Evolutionary conservation across 2,797 vertebrate species (phyloP).

Genomic region (Amblyraja radiata): DNA sequence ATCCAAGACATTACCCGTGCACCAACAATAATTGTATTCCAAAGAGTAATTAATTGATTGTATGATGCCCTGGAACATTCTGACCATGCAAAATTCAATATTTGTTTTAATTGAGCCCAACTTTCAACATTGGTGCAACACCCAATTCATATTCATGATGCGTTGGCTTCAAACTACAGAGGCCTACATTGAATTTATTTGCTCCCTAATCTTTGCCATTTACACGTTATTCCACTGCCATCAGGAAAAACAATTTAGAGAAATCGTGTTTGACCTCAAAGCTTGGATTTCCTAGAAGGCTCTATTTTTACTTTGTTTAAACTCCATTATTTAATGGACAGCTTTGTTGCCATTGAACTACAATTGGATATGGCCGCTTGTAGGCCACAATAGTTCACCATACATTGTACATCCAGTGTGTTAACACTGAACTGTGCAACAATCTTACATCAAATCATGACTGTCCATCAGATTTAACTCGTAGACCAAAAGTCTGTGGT

Average conservation of each 20-base stretch:
- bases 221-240: neutral
- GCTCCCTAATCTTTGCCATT: neutral
- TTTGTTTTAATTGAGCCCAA: neutral
- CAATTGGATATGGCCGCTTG: neutral
- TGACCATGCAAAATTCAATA: neutral
- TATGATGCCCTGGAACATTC: neutral
- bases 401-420: no score
- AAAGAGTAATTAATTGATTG: neutral
- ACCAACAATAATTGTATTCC: neutral
- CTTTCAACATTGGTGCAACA: neutral
- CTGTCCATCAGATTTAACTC: neutral
- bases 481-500: neutral
- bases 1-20: neutral
- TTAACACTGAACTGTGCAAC: neutral
- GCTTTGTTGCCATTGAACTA: neutral
- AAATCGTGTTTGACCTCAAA: neutral
- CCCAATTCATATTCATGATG: neutral
- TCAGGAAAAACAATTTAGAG: neutral
- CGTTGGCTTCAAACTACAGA: neutral
- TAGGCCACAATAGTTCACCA: neutral
- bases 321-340: neutral
- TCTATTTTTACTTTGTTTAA: conserved; percentile 3
- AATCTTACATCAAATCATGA: neutral
- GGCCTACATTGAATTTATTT: neutral
- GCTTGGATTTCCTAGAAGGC: neutral